Base-by-base conservation (phyloP, 37 sponge, comb jelly and placozoan genomes). In the Agelas oroides region DNA sequence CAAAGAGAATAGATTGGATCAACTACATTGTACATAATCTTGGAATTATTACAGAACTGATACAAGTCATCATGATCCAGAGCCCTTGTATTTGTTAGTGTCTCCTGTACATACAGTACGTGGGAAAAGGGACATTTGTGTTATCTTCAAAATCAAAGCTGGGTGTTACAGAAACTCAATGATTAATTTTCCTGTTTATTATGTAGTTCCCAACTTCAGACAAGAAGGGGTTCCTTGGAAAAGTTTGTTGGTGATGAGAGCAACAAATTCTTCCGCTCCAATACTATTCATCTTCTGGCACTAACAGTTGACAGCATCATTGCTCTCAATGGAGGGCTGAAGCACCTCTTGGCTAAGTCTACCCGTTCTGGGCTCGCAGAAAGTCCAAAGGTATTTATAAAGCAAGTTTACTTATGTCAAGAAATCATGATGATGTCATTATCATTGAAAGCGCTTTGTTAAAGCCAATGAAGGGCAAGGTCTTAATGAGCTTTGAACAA, bases 261-360 rank as follows among this genome's bases (percentile, higher is more conserved):
- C 1, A 87, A 88, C 65, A 78, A 76, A 52, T 70, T 75, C 25
- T 76, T 88, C 61, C 61, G 86, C 35, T 78, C 91, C 23, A 93
- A 93, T 84, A 46, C 85, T 2, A 82, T 83, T 24, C 94, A 96
- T n/a, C 35, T 93, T 18, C 60, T 94, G 53, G 92, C 86, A 17
- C 80, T 96, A 2, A 81, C 75, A 24, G 86, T 74, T 18, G 97
- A 96, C 65, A 77, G 74, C 61, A 14, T 93, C 5, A 70, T 96
- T 6, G 84, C 53, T 0, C 76, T 78, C 23, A 76, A 74, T 87
- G 96, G 96, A 36, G 93, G 96, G 0, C 61, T 95, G 37, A 87
- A 83, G 40, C 62, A 65, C 32, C 73, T 91, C 32, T 77, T 91
- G 20, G 75, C 87, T 23, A 52, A 77, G 37, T 76, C 83, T 18